Conservation (phyloP, 2,888 invertebrate genomes). For the Drosophila prostipennis region DNA sequence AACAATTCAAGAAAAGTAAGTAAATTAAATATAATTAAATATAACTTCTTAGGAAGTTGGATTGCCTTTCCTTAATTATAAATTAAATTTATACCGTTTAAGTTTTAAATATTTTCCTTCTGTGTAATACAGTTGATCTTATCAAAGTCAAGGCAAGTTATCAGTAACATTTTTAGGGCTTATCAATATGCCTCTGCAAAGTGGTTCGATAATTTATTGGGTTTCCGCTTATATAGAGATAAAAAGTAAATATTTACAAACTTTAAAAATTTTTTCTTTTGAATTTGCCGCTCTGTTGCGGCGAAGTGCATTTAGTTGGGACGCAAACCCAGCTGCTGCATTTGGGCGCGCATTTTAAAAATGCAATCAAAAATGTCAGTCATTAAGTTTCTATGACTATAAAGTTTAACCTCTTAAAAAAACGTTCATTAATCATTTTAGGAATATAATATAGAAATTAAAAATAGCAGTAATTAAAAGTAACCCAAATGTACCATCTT, state of each 20-base stretch:
- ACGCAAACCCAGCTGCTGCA: conserved; percentile 24
- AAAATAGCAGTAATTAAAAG: neutral
- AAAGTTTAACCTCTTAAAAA: too few relatives aligned
- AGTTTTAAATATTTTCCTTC: too few relatives aligned
- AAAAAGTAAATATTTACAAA: neutral
- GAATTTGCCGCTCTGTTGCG: conserved; percentile 19
- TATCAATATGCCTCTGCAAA: conserved; percentile 13
- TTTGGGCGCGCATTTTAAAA: conserved; percentile 22
- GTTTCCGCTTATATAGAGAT: conserved; percentile 8
- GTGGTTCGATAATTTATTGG: conserved; percentile 22
- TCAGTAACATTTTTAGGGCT: conserved; percentile 11
- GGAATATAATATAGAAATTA: neutral
- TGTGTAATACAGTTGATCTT: conserved; percentile 10
- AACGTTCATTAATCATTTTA: too few relatives aligned
- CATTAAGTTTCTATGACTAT: neutral
- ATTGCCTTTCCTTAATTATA: too few relatives aligned
- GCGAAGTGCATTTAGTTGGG: conserved; percentile 16
- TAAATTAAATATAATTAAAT: too few relatives aligned
- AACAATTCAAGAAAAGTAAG: neutral
- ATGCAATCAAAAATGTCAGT: too few relatives aligned
- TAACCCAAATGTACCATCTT: conserved; percentile 4
- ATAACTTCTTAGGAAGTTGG: too few relatives aligned
- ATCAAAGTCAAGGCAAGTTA: neutral
- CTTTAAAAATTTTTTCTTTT: neutral
- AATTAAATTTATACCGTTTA: too few relatives aligned